Base-by-base conservation (phyloP, 2,888 invertebrate genomes). In the Dicyrtomina minuta region DNA sequence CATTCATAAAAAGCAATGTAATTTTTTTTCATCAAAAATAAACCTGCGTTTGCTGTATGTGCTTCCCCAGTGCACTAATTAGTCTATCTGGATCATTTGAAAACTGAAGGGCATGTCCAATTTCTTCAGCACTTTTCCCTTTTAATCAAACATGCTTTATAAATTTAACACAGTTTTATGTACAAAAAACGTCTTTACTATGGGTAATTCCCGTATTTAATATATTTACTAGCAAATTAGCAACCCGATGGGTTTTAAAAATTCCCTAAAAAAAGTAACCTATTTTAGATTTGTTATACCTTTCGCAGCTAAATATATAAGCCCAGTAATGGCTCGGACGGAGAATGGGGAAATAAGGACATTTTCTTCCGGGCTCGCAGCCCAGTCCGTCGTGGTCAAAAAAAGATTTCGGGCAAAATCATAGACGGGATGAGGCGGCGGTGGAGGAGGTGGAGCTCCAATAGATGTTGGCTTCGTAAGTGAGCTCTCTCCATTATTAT, bases 261-360 rank as follows among this genome's bases (percentile, higher is more conserved):
- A n/a, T n/a, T n/a, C n/a, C n/a, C n/a, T n/a, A n/a, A n/a, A n/a
- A n/a, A n/a, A n/a, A n/a, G n/a, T n/a, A n/a, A n/a, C n/a, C n/a
- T n/a, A n/a, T n/a, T 44, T 2, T 44, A 44, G 8, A 13, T 41
- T n/a, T 44, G 44, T 41, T 13, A 56, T 39, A 73, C 74, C 74
- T 49, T 67, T 55, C 6, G 72, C 44, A 20, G 61, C 74, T 22
- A 74, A 27, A 46, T 71, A 74, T 12, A 74, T 20, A 1, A 74
- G 27, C 22, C 72, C 71, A 4, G 44, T 44, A 12, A 71, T 26
- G 1, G 70, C 49, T 26, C 74, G 15, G 15, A 74, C 60, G 3
- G 74, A 74, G 62, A 71, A 74, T 1, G 74, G 72, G 1, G 72
- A 72, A 17, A 74, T 62, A 8, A 74, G 33, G 10, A 74, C 64